Conservation (phyloP, 2,113 vertebrate species). For the Ondatra zibethicus region DNA sequence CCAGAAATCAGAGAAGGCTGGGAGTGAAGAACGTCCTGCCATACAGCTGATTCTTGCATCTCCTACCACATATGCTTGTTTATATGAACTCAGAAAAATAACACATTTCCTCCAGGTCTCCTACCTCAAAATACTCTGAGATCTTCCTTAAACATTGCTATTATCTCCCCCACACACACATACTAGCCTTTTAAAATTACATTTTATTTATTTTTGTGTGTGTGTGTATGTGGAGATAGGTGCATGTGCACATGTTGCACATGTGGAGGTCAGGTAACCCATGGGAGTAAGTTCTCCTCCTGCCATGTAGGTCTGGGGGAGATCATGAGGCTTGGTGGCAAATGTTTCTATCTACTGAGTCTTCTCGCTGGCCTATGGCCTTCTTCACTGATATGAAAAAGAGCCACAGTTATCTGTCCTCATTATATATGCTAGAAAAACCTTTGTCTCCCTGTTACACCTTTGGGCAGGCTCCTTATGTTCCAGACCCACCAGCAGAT, state of each 20-base stretch:
- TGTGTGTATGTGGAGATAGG: not conserved
- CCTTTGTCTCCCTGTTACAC: not conserved
- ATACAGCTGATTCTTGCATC: not conserved
- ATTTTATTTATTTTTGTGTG: not conserved
- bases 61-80: not conserved
- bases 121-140: not conserved
- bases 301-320: not conserved
- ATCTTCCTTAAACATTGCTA: not conserved
- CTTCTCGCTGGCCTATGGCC: not conserved
- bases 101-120: not conserved
- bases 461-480: not conserved
- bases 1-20: not conserved
- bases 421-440: not conserved
- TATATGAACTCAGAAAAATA: conserved; percentile 37
- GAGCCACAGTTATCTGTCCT: not conserved
- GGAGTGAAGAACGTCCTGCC: not conserved
- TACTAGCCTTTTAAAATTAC: not conserved
- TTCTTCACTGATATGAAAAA: not conserved
- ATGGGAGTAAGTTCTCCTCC: not conserved
- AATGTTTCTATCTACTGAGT: not conserved
- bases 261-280: not conserved
- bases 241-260: not conserved
- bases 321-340: not conserved
- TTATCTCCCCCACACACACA: not conserved
- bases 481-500: conserved; percentile 42